Evolutionary conservation across 1,140 invertebrate species (phyloP), one percentile per base, ranked within the genome.

Genomic region (Pomacea maculata): DNA sequence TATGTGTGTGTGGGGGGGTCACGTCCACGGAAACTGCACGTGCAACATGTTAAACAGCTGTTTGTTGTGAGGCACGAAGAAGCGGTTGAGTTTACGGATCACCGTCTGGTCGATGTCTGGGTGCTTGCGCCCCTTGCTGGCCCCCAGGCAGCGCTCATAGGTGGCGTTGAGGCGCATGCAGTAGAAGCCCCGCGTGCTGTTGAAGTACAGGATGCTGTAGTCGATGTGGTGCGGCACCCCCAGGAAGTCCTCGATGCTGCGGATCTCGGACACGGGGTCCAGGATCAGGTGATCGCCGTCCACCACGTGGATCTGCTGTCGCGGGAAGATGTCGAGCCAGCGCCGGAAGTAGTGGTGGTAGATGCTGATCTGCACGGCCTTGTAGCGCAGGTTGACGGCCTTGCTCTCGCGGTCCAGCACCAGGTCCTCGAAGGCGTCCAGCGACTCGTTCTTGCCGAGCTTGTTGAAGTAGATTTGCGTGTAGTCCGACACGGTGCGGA

Each of bases 401-500:
- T 87, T 86, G 14, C 86, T 89, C 14, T 83, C 77, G n/a, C 81
- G 71, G 71, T 88, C 85, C n/a, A 91, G 85, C 45, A 85, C 89
- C 55, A 89, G 80, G 25, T 85, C 83, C 84, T 90, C 88, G 73
- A 91, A 89, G 52, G 83, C 86, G 75, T 86, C 86, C 45, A 85
- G 77, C 1, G 85, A 83, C 80, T 89, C 87, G 80, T 89, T 89
- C 73, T 87, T 85, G n/a, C 84, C 85, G 10, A 86, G 77, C 82
- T 87, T 88, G 81, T 89, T 89, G 70, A 86, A 83, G 80, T 87
- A 87, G 75, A 89, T 86, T 86, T 98, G 97, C 0, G 96, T 95
- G 86, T 97, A 98, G 91, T 98, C 97, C n/a, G 96, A 97, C 52
- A 98, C 95, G 15, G 96, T 96, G 76, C 97, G 92, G 0, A 95